These are phyloP conservation scores for Drosophila bipectinata DNA, from an alignment of 1,140 invertebrate species.

Conservation along the genomic window DNA sequence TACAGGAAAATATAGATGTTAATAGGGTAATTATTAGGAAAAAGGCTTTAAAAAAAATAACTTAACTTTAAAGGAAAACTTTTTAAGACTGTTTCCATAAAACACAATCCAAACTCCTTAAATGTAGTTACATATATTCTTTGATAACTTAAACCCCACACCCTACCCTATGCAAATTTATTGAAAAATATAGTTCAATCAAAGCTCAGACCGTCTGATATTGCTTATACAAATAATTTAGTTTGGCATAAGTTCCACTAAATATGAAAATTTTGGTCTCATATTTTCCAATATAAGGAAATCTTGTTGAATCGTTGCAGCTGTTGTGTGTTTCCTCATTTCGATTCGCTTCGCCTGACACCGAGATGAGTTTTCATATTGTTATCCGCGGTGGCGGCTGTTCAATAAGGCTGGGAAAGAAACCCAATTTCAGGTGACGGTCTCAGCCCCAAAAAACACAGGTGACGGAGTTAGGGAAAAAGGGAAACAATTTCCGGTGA, in stretches of 20 bases:
- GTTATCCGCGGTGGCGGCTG: conserved; percentile 42
- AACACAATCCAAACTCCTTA: background rate
- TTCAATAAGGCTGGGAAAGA: conserved; percentile 57
- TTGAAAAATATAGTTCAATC: conserved; percentile 34
- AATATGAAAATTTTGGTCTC: conserved; percentile 52
- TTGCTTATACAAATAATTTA: conserved; percentile 3
- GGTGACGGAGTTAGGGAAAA: conserved; percentile 23
- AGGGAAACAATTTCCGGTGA: conserved; percentile 27
- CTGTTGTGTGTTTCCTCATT: conserved; percentile 41
- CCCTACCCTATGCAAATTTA: conserved; percentile 61
- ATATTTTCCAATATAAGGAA: conserved; percentile 64
- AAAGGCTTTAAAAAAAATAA: too few relatives aligned
- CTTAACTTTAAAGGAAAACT: background rate
- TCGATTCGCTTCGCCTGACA: conserved; percentile 51
- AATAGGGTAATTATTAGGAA: too few relatives aligned
- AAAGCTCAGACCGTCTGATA: conserved; percentile 9
- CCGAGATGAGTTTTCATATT: conserved; percentile 50
- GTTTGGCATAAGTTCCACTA: conserved; percentile 23
- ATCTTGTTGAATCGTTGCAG: conserved; percentile 48
- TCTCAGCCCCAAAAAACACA: conserved; percentile 35
- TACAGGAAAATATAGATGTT: too few relatives aligned
- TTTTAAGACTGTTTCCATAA: background rate
- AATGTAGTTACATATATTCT: background rate
- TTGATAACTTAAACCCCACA: background rate
- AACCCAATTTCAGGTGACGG: conserved; percentile 27